Base-by-base conservation (phyloP, 1,140 invertebrate genomes). In the Drosophila pseudoananassae region DNA sequence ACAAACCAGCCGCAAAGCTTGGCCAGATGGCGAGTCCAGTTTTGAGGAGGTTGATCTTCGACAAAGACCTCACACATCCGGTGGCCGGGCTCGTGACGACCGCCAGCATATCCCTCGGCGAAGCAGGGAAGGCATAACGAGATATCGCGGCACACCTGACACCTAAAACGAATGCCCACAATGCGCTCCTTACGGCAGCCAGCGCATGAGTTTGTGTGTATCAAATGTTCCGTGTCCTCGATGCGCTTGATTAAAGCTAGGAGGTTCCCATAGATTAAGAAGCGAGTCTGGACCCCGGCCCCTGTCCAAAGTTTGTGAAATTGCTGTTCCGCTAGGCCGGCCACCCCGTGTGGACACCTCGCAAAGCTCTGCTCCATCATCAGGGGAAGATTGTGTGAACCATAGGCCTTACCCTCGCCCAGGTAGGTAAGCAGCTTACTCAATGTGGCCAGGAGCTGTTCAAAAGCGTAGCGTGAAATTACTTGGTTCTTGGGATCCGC, bases 51-150 rank as follows among this genome's bases (percentile, higher is more conserved):
- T 43, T 73, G 65, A 80, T 91, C 90, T 76, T 92, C 90, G 0
- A 69, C 73, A 25, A 90, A 90, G 1, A 92, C 84, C 59, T 92
- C 91, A 60, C 78, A 91, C 83, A 92, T 87, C 3, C 90, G 84
- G 75, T 92, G 91, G 2, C 75, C 60, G 0, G 60, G 40, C 36
- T 75, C 75, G 54, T 92, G 91, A 25, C 84, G 88, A 25, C 76
- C 75, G 5, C 50, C 72, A 0, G 68, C 55, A 3, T 17, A 59
- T 8, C 91, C 90, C 8, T 63, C 78, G 0, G 91, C 79, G 51
- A 92, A 92, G 66, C 91, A 92, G 49, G 79, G 71, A 23, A 92
- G 36, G 33, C 91, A 92, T 12, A 92, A 54, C 0, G 91, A 92
- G 2, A 92, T 17, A 59, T 91, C 72, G 1, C 89, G 64, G 31